Evolutionary conservation across 2,113 vertebrate species (phyloP).

Genomic region (Vidua macroura): DNA sequence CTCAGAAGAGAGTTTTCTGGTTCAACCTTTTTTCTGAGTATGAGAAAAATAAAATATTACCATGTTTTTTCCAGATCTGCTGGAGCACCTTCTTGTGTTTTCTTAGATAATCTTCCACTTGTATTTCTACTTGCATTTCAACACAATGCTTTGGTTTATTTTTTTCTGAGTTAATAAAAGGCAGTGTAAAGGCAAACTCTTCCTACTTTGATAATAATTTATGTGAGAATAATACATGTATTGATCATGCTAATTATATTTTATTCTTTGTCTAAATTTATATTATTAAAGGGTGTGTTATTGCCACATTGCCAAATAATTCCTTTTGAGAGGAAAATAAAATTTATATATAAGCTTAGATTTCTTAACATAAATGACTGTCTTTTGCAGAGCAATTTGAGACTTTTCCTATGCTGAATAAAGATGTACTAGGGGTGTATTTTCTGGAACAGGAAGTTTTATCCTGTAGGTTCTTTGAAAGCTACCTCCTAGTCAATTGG

Average conservation of each 20-base stretch:
- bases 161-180: conserved; percentile 2
- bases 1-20: background rate
- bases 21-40: background rate
- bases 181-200: background rate
- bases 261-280: background rate
- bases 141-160: background rate
- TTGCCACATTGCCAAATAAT: background rate
- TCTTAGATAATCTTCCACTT: conserved; percentile 15
- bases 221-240: background rate
- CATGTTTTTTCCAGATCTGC: conserved; percentile 18
- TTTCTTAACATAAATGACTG: background rate
- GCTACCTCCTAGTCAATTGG: background rate
- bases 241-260: background rate
- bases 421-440: background rate
- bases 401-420: background rate
- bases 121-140: conserved; percentile 43
- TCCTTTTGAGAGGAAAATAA: background rate
- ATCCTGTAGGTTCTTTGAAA: background rate
- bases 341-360: background rate
- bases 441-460: background rate
- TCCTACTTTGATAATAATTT: background rate
- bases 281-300: background rate
- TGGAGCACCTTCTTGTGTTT: background rate
- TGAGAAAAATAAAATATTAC: background rate
- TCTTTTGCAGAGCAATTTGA: background rate